A percentile compares a stretch with the other conserved stretches of the same genome.
These are phyloP conservation scores for Microcebus tavaratra DNA, from an alignment of 2,113 vertebrate species.

Conservation along the genomic window DNA sequence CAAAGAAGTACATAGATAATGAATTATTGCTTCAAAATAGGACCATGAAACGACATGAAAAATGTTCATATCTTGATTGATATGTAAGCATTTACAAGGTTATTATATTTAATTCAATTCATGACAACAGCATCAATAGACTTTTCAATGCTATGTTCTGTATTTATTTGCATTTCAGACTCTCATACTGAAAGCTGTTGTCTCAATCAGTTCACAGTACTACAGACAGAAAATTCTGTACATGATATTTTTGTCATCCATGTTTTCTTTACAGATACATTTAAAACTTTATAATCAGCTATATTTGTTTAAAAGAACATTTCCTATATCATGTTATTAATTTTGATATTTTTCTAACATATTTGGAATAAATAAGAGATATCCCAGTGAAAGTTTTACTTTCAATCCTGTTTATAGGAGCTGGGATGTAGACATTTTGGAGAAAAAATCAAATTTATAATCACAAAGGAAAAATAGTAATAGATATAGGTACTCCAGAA, in stretches of 20 bases:
- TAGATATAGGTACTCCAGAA: background rate
- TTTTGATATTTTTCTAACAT: background rate
- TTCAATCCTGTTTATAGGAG: background rate
- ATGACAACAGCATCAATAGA: background rate
- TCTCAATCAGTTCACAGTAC: background rate
- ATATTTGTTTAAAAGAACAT: background rate
- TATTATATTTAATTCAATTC: conserved; percentile 69
- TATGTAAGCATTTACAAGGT: conserved; percentile 56
- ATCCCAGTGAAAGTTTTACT: background rate
- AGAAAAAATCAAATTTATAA: background rate
- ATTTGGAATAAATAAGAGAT: conserved; percentile 24
- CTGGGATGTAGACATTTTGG: background rate
- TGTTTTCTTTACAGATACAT: background rate
- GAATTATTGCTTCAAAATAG: conserved; percentile 66
- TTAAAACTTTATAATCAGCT: background rate
- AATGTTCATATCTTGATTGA: conserved; percentile 46
- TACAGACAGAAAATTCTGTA: conserved; percentile 42
- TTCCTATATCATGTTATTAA: background rate
- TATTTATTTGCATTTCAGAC: conserved; percentile 39
- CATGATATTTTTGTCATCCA: background rate
- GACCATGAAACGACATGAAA: conserved; percentile 37
- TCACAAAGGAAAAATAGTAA: background rate
- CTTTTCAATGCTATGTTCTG: conserved; percentile 20
- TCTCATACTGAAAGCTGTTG: background rate
- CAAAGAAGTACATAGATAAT: conserved; percentile 47